Percentiles rank a stretch among this genome's conserved stretches.
Conservation (phyloP, 2,888 invertebrate species). For the Cerceris ruficornis region DNA sequence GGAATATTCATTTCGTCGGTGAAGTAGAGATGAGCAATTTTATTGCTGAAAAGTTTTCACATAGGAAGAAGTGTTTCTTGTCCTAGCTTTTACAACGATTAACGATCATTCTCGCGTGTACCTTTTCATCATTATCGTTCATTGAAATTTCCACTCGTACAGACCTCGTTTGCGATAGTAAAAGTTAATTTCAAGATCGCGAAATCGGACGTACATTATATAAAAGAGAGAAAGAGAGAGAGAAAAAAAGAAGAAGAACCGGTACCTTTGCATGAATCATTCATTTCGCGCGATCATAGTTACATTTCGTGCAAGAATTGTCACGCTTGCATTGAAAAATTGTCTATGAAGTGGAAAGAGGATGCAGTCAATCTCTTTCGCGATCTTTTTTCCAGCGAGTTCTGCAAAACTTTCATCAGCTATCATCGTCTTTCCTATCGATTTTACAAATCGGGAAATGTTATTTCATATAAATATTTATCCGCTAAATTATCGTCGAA, state of each 20-base stretch:
- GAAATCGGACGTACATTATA: slow-evolving; percentile 21
- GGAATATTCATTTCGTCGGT: slow-evolving; percentile 12
- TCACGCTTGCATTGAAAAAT: too few species aligned
- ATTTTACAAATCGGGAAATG: slow-evolving; percentile 35
- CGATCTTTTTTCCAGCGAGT: too few species aligned
- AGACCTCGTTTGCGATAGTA: slow-evolving; percentile 20
- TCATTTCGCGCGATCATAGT: background rate
- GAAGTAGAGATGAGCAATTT: slow-evolving; percentile 61
- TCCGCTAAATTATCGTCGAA: slow-evolving; percentile 45
- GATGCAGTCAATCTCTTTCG: too few species aligned
- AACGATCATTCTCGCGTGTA: slow-evolving; percentile 26
- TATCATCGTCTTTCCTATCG: slow-evolving; percentile 25
- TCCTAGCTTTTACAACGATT: slow-evolving; percentile 51
- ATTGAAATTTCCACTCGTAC: slow-evolving; percentile 6
- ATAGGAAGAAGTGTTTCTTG: slow-evolving; percentile 53
- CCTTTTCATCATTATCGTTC: background rate
- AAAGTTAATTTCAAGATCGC: slow-evolving; percentile 39
- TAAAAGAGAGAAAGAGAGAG: too few species aligned
- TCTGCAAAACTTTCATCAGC: background rate
- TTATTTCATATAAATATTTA: slow-evolving; percentile 43
- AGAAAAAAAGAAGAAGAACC: slow-evolving; percentile 4
- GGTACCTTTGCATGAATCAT: background rate
- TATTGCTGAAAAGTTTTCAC: slow-evolving; percentile 64
- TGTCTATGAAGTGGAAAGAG: too few species aligned
- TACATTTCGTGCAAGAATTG: too few species aligned